Conservation (phyloP, 2,797 vertebrate species). For the Karalla daura region DNA sequence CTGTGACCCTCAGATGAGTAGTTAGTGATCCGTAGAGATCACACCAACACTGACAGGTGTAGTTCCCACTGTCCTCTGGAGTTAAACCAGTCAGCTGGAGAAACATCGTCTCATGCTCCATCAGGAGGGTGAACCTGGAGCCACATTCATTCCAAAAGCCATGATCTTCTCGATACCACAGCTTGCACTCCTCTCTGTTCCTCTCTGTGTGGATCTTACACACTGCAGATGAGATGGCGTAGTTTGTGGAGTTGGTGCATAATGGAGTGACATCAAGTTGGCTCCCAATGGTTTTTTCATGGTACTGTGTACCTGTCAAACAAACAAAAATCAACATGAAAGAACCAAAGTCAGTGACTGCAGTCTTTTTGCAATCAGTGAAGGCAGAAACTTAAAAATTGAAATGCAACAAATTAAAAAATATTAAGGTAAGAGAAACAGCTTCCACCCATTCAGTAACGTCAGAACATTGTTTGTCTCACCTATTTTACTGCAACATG, state of each 20-base stretch:
- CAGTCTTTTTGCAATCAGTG: too few relatives aligned
- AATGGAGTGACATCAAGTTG: neutral
- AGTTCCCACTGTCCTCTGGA: slow-evolving; percentile 50
- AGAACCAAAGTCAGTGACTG: too few relatives aligned
- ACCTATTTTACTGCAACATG: neutral
- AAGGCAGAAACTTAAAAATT: too few relatives aligned
- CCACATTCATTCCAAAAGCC: slow-evolving; percentile 3
- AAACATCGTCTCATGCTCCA: slow-evolving; percentile 10
- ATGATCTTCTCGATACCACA: rapidly evolving
- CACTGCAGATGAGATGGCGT: rapidly evolving
- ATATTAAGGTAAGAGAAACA: too few relatives aligned
- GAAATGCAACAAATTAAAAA: too few relatives aligned
- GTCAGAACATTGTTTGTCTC: too few relatives aligned
- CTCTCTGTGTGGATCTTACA: slow-evolving; percentile 28
- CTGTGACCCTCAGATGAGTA: slow-evolving; percentile 22
- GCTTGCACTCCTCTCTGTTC: neutral
- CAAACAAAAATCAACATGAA: neutral
- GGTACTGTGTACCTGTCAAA: neutral
- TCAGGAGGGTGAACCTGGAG: slow-evolving; percentile 35
- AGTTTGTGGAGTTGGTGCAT: neutral
- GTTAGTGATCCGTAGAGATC: rapidly evolving
- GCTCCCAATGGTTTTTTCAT: neutral
- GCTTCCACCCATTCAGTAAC: too few relatives aligned
- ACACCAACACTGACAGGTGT: slow-evolving; percentile 27
- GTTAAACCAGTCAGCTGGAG: slow-evolving; percentile 51